Evolutionary conservation across 2,113 vertebrate genomes (phyloP).

Genomic region (Nothocercus nigrocapillus): DNA sequence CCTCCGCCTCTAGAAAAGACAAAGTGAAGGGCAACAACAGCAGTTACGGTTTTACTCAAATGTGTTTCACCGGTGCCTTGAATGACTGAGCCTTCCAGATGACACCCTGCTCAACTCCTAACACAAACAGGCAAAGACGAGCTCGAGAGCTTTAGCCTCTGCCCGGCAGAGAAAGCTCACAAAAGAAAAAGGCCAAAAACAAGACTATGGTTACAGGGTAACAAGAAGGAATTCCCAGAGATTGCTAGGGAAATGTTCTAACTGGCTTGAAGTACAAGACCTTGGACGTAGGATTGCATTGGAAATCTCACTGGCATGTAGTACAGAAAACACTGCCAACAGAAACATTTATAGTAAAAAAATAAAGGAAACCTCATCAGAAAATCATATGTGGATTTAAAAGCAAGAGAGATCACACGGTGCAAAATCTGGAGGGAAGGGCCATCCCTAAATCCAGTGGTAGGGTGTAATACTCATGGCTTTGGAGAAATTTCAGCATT

Average conservation of each 20-base stretch:
- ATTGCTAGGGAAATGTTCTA: conserved; percentile 1
- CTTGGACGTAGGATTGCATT: not conserved
- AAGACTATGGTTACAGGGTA: not conserved
- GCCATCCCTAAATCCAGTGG: not conserved
- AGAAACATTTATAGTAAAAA: conserved; percentile 14
- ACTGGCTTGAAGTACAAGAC: not conserved
- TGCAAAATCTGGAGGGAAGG: not conserved
- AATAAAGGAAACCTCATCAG: not conserved
- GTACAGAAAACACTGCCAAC: conserved; percentile 19
- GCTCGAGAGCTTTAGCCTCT: not conserved
- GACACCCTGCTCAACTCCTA: not conserved
- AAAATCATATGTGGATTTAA: conserved; percentile 24
- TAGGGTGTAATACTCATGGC: not conserved
- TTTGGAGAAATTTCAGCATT: conserved; percentile 12
- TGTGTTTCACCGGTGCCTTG: not conserved
- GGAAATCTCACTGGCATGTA: conserved; percentile 15
- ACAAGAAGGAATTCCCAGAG: conserved; percentile 22
- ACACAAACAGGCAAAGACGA: not conserved
- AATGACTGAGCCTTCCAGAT: not conserved
- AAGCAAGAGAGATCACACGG: not conserved
- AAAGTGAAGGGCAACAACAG: not conserved
- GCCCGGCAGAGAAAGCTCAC: not conserved
- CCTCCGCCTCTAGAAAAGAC: not conserved
- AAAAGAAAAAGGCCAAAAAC: not conserved
- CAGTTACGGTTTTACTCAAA: not conserved